Evolutionary conservation across 2,888 invertebrate genomes (phyloP), one percentile per base, ranked within the genome.

Genomic region (Lithophane semibrunnea): DNA sequence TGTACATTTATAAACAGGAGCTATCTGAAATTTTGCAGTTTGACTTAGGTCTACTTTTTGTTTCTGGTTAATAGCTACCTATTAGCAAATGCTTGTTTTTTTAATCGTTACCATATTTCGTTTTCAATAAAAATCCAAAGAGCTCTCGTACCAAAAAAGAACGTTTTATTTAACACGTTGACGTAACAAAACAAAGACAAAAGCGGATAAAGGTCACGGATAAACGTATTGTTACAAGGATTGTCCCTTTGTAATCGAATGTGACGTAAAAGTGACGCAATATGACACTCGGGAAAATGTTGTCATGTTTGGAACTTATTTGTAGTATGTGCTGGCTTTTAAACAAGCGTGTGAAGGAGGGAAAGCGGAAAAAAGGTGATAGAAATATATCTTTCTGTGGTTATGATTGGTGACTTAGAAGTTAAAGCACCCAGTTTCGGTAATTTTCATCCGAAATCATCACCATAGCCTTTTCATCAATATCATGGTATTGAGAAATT

Each of bases 171-270:
- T 64, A 73, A 76, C 79, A 75, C 73, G 72, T 73, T 21, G 44
- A 73, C 44, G 29, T 69, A 65, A 71, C 60, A 63, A 80, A 77
- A 77, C 77, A 74, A 77, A 76, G 72, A 72, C 61, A 71, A 64
- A 80, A 76, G 47, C 29, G 42, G 77, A 83, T 80, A 78, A 81
- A 85, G 87, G 80, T 84, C 82, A 81, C 58, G 67, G 63, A 79
- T 80, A 76, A 81, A 80, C 70, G 58, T 82, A 80, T 86, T 83
- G 81, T 86, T 72, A 71, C 71, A 73, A 68, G 78, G 72, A 79
- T 75, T 83, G 82, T 82, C 81, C 82, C 77, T 85, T 79, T 84
- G 79, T 82, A 79, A 85, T 84, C 79, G 79, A 85, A 88, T 81
- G 83, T 85, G 88, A 85, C 77, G 79, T 83, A 66, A 47, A 75